Evolutionary conservation across 2,797 vertebrate species (phyloP).

Genomic region (Xiphophorus birchmanni): DNA sequence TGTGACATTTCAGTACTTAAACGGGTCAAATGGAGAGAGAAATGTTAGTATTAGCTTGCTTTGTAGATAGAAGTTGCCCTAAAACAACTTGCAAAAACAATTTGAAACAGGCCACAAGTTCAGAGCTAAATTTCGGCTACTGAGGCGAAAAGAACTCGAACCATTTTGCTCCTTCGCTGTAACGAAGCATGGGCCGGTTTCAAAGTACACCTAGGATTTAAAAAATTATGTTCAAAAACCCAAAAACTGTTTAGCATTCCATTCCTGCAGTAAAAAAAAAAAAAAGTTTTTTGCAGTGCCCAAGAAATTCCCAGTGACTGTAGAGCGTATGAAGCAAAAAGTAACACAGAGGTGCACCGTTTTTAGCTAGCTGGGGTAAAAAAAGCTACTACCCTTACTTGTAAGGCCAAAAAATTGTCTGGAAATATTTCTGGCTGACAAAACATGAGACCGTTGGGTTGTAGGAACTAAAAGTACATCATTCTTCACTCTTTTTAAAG

Average conservation of each 20-base stretch:
- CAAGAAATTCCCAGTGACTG: background rate
- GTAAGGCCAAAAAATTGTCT: background rate
- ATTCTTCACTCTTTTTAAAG: background rate
- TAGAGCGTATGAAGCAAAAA: too few relatives aligned
- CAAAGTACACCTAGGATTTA: background rate
- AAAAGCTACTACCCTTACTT: background rate
- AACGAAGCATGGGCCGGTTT: background rate
- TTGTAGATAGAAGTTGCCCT: background rate
- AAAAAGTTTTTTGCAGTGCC: background rate
- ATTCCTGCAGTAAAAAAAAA: background rate
- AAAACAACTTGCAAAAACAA: background rate
- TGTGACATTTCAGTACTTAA: background rate
- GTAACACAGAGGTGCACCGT: background rate
- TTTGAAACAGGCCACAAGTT: background rate
- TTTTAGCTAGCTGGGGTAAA: background rate
- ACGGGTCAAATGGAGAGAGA: background rate
- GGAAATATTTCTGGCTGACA: background rate
- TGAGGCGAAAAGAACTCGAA: background rate
- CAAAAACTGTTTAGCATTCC: background rate
- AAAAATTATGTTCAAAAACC: background rate
- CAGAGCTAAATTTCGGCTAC: background rate
- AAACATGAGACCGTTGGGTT: background rate
- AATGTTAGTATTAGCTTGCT: background rate
- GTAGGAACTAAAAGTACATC: background rate
- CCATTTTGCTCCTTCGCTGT: background rate